A percentile compares a stretch with the other conserved stretches of the same genome.
phyloP scores from a whole-genome alignment of 1,140 invertebrate genomes.

The Cecropterus lyciades region DNA sequence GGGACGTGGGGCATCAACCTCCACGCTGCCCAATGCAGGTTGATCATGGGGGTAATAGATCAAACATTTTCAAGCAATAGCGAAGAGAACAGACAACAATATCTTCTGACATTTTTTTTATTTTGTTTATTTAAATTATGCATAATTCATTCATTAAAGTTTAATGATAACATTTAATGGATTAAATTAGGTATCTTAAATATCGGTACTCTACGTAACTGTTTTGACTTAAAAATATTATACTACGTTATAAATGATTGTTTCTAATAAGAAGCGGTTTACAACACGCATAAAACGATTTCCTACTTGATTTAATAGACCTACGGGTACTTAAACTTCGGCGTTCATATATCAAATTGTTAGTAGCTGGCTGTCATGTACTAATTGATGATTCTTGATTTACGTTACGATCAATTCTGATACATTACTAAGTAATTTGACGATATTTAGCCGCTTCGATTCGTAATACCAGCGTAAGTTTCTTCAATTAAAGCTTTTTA shows the following conservation, averaged over 20 bases:
- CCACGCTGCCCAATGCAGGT: too few relatives aligned
- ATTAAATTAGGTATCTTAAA: too few relatives aligned
- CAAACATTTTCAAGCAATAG: too few relatives aligned
- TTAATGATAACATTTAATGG: too few relatives aligned
- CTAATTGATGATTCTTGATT: constrained; percentile 23
- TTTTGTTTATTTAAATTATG: too few relatives aligned
- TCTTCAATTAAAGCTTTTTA: constrained; percentile 5
- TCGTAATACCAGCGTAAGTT: constrained; percentile 1
- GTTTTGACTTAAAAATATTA: background rate
- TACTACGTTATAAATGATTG: background rate
- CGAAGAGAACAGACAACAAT: too few relatives aligned
- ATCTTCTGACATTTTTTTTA: too few relatives aligned
- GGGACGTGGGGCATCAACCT: too few relatives aligned
- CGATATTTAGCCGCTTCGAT: constrained; percentile 12
- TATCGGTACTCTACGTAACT: too few relatives aligned
- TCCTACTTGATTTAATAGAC: constrained; percentile 27
- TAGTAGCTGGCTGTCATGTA: constrained; percentile 20
- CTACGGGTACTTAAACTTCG: constrained; percentile 15
- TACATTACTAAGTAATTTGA: constrained; percentile 8
- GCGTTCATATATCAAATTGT: constrained; percentile 30
- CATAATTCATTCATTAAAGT: too few relatives aligned
- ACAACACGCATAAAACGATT: constrained; percentile 11
- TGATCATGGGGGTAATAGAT: too few relatives aligned
- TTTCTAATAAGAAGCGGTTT: background rate
- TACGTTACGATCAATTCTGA: constrained; percentile 15